Conservation (phyloP, 2,888 invertebrate species). For the Ligdia adustata region DNA sequence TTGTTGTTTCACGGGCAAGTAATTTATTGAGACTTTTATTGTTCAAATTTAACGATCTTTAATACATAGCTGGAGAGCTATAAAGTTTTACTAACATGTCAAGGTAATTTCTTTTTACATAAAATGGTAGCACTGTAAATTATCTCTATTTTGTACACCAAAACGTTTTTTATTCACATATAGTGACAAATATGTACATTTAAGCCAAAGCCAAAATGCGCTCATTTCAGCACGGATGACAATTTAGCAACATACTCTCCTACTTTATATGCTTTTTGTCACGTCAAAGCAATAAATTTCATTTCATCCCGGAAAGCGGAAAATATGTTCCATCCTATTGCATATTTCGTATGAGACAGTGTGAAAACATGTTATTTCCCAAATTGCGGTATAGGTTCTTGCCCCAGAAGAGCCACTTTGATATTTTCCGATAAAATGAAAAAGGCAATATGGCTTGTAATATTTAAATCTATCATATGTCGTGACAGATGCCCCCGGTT, state of each 20-base stretch:
- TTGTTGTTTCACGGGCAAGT: conserved; percentile 65
- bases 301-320: conserved; percentile 31
- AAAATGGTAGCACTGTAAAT: too few species aligned
- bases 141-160: too few species aligned
- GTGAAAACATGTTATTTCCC: conserved; percentile 24
- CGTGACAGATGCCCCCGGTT: conserved; percentile 47
- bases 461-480: conserved; percentile 56
- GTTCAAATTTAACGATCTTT: conserved; percentile 63
- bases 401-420: conserved; percentile 27
- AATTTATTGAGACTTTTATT: conserved; percentile 76
- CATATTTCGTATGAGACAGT: conserved; percentile 27
- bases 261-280: conserved; percentile 37
- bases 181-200: too few species aligned
- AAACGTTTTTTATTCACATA: too few species aligned
- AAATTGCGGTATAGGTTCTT: conserved; percentile 12
- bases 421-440: conserved; percentile 33
- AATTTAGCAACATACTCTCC: conserved; percentile 37
- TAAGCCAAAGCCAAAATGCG: conserved; percentile 8
- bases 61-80: conserved; percentile 29
- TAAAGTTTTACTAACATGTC: conserved; percentile 4
- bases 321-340: conserved; percentile 32
- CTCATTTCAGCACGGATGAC: conserved; percentile 30
- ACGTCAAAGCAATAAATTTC: conserved; percentile 36
- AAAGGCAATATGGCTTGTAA: conserved; percentile 46
- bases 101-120: background rate